Evolutionary conservation across 2,113 vertebrate genomes (phyloP).

Genomic region (Canis aureus): DNA sequence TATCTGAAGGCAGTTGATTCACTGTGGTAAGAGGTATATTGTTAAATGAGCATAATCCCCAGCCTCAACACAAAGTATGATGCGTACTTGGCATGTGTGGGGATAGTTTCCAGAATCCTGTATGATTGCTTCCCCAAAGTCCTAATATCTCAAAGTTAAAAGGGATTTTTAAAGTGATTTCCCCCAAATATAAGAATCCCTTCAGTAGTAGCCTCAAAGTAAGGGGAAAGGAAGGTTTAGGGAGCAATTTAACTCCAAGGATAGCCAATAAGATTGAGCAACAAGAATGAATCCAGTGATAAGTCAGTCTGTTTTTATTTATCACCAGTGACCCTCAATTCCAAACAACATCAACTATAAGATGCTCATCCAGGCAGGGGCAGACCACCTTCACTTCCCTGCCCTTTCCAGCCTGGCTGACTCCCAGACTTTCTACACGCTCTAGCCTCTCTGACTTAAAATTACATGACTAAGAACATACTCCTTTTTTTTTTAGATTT

Average conservation of each 20-base stretch:
- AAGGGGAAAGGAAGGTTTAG: background rate
- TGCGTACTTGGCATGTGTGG: accelerated
- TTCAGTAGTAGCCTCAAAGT: background rate
- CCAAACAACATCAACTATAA: background rate
- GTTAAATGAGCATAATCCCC: background rate
- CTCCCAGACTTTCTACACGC: too few species aligned
- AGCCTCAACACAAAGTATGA: background rate
- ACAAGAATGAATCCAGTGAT: background rate
- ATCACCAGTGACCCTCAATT: background rate
- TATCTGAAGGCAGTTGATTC: background rate
- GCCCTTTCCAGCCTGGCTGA: accelerated
- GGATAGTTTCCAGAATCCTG: background rate
- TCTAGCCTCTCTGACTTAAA: background rate
- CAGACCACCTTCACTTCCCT: background rate
- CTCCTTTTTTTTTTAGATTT: background rate
- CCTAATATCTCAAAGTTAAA: background rate
- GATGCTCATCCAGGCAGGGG: background rate
- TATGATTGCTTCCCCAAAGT: background rate
- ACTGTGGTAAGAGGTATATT: background rate
- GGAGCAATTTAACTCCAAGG: background rate
- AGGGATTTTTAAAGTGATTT: background rate
- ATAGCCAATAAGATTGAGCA: background rate
- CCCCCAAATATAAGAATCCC: background rate
- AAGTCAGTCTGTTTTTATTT: background rate
- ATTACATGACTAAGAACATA: background rate